Evolutionary conservation across 2,113 vertebrate species (phyloP), one percentile per base, ranked within the genome.

Genomic region (Pseudolaguvia tuberculata): DNA sequence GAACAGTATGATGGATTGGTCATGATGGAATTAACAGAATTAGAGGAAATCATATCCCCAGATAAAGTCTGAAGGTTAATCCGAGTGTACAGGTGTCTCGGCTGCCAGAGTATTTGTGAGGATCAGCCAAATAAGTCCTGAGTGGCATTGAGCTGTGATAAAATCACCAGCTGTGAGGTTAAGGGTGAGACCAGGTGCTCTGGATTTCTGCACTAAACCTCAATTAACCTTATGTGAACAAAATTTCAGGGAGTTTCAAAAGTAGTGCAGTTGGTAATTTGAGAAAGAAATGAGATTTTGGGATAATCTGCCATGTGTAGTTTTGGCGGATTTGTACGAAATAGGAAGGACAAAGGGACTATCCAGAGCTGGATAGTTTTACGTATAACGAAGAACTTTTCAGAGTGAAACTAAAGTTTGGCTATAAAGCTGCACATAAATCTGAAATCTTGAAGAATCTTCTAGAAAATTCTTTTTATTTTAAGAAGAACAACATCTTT

Each of bases 131-230:
- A 70, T 74, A 67, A 76, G 12, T 63, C 50, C 50, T 45, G 6
- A 1, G 48, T 17, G 45, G 57, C 65, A 74, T 63, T 74, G 66
- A 78, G 65, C 31, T 55, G 12, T 71, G 82, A 57, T 45, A 55
- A 17, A 66, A 51, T 61, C 17, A 78, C 61, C 62, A 71, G 72
- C 68, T 65, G 68, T n/a, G 8, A 42, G 39, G 39, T 42, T 6
- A 42, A 42, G 39, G 39, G 39, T 42, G 39, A 42, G 39, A 9
- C 8, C 1, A 39, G 23, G 31, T 11, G 21, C 13, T 70, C 47
- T 42, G 35, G 59, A 39, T 73, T 69, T 39, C 50, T 55, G 5
- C 18, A 56, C 70, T 67, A 68, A 79, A 78, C 27, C 47, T 67
- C 63, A 27, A 5, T 48, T 48, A 67, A 67, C 45, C 45, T 20